These are phyloP conservation scores for Astreopora myriophthalma DNA, from an alignment of 64 coral and sea anemone species.

Conservation along the genomic window DNA sequence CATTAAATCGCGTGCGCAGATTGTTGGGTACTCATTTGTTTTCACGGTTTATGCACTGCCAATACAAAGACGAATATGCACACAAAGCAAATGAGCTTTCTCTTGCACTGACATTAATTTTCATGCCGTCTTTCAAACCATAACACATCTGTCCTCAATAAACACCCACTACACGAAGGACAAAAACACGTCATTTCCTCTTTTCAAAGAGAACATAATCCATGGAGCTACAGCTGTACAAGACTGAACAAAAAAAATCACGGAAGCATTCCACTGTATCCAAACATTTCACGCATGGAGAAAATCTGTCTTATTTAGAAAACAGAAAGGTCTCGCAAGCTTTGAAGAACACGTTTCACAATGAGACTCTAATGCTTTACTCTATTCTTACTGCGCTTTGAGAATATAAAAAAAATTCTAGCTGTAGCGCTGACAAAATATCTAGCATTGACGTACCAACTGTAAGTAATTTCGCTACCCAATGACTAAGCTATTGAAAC, in stretches of 20 bases:
- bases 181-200: background rate
- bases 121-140: background rate
- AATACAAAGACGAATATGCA: background rate
- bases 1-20: background rate
- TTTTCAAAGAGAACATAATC: background rate
- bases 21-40: background rate
- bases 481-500: constrained; percentile 8
- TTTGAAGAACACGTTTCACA: too few relatives aligned
- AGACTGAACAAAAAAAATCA: background rate
- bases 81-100: background rate
- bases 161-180: background rate
- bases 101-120: background rate
- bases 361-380: too few relatives aligned
- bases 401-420: background rate
- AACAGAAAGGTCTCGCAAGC: background rate
- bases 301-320: background rate
- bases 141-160: background rate
- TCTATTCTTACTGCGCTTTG: too few relatives aligned
- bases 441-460: background rate
- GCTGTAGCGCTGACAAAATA: too few relatives aligned
- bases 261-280: constrained; percentile 14
- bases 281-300: background rate
- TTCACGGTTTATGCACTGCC: background rate
- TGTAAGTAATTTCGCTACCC: background rate
- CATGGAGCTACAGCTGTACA: background rate